Conservation (phyloP, 2,888 invertebrate genomes). For the Scrobipalpa costella region DNA sequence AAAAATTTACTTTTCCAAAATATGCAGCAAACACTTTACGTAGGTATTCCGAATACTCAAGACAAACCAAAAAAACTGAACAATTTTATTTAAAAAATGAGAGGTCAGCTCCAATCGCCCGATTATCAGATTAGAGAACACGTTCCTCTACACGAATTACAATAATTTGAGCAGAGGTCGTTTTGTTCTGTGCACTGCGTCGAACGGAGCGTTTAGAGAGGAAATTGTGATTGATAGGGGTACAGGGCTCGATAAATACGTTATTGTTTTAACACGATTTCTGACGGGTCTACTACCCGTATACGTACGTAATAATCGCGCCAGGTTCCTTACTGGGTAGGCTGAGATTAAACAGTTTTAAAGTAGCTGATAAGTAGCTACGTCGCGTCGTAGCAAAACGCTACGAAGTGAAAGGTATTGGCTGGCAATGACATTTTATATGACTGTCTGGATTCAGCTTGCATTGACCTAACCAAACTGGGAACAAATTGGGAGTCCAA, state of each 20-base stretch:
- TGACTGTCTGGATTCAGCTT: not conserved
- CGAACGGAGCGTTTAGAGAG: not conserved
- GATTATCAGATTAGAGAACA: constrained; percentile 32
- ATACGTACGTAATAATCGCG: too few relatives aligned
- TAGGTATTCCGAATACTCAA: not conserved
- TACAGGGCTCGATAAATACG: not conserved
- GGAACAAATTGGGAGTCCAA: too few relatives aligned
- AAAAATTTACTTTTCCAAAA: too few relatives aligned
- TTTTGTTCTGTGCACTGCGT: constrained; percentile 23
- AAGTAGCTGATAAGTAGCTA: too few relatives aligned
- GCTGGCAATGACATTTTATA: not conserved
- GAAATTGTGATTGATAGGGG: constrained; percentile 22
- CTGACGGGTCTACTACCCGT: too few relatives aligned
- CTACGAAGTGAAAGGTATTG: too few relatives aligned
- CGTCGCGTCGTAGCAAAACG: too few relatives aligned
- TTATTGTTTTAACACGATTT: too few relatives aligned
- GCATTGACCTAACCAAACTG: too few relatives aligned
- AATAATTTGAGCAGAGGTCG: constrained; percentile 27
- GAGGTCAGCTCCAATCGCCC: constrained; percentile 25
- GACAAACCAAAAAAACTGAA: not conserved
- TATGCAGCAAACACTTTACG: too few relatives aligned
- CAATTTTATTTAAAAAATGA: constrained; percentile 18
- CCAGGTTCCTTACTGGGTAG: too few relatives aligned
- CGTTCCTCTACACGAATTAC: constrained; percentile 30
- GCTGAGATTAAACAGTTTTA: too few relatives aligned